A percentile compares a stretch with the other conserved stretches of the same genome.
Conservation (phyloP, 2,888 invertebrate genomes). For the Xestia c-nigrum region DNA sequence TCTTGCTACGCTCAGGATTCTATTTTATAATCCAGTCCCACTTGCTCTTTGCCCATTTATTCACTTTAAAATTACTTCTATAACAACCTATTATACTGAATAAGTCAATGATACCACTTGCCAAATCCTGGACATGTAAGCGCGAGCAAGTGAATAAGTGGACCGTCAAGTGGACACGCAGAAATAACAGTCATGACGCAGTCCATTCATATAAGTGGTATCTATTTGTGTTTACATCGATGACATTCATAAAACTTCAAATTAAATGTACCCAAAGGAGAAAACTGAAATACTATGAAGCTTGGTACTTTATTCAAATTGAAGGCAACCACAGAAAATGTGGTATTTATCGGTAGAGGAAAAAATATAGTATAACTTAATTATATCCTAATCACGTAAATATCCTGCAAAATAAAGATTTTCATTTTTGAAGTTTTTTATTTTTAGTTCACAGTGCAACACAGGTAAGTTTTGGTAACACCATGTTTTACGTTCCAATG, state of each 20-base stretch:
- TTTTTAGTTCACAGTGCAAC: no score
- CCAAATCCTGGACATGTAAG: not conserved
- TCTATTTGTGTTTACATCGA: slow-evolving; percentile 1
- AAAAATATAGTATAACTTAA: no score
- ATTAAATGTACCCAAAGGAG: not conserved
- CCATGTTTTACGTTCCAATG: no score
- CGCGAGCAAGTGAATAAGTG: not conserved
- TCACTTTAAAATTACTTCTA: not conserved
- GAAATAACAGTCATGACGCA: not conserved
- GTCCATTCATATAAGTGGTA: not conserved
- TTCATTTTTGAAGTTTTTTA: no score
- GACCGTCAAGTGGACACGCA: not conserved
- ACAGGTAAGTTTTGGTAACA: no score
- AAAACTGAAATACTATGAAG: no score
- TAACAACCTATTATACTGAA: not conserved
- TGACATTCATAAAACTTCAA: slow-evolving; percentile 1
- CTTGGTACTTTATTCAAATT: no score
- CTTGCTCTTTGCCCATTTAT: not conserved
- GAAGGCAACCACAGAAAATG: no score
- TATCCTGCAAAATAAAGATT: no score
- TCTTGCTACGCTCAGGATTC: not conserved
- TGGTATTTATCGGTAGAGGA: no score
- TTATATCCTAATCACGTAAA: no score
- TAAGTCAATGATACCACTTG: not conserved
- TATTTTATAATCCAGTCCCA: not conserved